Conservation (phyloP, 1,140 invertebrate genomes). For the Orius insidiosus region DNA sequence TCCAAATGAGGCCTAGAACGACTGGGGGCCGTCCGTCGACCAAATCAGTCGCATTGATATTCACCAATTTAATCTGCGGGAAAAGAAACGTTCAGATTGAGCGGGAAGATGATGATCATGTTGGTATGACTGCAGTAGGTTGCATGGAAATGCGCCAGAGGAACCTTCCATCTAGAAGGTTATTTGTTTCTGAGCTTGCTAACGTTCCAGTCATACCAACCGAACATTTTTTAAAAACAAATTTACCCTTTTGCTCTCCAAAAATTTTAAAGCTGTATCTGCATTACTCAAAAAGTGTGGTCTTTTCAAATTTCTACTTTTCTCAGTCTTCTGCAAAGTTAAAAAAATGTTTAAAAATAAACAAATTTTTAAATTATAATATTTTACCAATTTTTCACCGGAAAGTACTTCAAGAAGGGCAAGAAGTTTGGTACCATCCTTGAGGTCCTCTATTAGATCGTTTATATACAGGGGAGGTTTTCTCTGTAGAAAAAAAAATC, state of each 20-base stretch:
- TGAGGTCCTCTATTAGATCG: conserved; percentile 84
- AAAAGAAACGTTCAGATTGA: no score
- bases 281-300: conserved; percentile 95
- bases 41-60: conserved; percentile 94
- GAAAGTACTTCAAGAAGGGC: conserved; percentile 84
- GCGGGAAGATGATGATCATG: no score
- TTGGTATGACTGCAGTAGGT: no score
- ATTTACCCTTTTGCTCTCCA: conserved; percentile 70
- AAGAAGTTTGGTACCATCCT: conserved; percentile 81
- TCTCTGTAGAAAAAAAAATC: conserved; percentile 41
- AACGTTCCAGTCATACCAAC: no score
- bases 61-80: conserved; percentile 83
- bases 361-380: background rate
- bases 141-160: no score
- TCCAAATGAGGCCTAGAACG: conserved; percentile 95
- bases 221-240: no score
- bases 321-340: conserved; percentile 69
- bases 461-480: conserved; percentile 74
- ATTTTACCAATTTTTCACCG: conserved; percentile 49
- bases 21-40: conserved; percentile 95
- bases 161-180: no score
- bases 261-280: conserved; percentile 85
- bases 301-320: conserved; percentile 71
- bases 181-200: no score
- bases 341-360: conserved; percentile 2